phyloP scores from a whole-genome alignment of 2,888 invertebrate genomes.

The Spodoptera littoralis region DNA sequence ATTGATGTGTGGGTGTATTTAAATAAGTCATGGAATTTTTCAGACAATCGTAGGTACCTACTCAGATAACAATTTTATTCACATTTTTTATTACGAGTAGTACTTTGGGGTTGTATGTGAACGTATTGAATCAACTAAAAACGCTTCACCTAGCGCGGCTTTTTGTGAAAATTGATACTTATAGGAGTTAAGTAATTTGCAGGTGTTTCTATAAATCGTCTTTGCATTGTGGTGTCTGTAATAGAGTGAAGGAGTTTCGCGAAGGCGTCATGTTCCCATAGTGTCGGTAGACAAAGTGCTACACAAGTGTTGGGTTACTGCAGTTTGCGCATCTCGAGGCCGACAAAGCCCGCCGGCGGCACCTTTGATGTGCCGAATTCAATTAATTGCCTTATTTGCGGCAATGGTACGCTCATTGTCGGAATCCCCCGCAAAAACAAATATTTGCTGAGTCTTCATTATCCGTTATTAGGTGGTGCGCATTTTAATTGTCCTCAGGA shows the following conservation, averaged over 20 bases:
- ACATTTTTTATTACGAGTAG: slow-evolving; percentile 19
- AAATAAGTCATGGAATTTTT: slow-evolving; percentile 62
- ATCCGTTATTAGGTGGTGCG: slow-evolving; percentile 82
- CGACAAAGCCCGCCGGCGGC: slow-evolving; percentile 84
- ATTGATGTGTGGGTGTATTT: slow-evolving; percentile 47
- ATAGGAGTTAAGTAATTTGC: slow-evolving; percentile 57
- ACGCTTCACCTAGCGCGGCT: slow-evolving; percentile 4
- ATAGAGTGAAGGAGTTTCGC: slow-evolving; percentile 68
- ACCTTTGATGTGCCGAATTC: slow-evolving; percentile 87
- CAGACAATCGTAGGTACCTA: slow-evolving; percentile 45
- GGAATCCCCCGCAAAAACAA: slow-evolving; percentile 86
- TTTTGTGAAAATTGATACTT: slow-evolving; percentile 68
- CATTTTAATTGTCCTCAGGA: slow-evolving; percentile 72
- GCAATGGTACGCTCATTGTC: slow-evolving; percentile 76
- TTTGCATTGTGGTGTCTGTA: slow-evolving; percentile 69
- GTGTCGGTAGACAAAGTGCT: slow-evolving; percentile 59
- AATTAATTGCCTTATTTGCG: slow-evolving; percentile 88
- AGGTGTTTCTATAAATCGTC: slow-evolving; percentile 63
- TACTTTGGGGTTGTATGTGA: slow-evolving; percentile 3
- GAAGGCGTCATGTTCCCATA: slow-evolving; percentile 47
- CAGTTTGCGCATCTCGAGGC: slow-evolving; percentile 67
- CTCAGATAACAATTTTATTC: slow-evolving; percentile 52
- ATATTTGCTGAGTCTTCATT: slow-evolving; percentile 86
- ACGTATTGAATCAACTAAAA: slow-evolving; percentile 1
- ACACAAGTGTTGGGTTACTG: slow-evolving; percentile 82